Evolutionary conservation across 2,797 vertebrate species (phyloP).

Genomic region (Leptatherina wallacei): DNA sequence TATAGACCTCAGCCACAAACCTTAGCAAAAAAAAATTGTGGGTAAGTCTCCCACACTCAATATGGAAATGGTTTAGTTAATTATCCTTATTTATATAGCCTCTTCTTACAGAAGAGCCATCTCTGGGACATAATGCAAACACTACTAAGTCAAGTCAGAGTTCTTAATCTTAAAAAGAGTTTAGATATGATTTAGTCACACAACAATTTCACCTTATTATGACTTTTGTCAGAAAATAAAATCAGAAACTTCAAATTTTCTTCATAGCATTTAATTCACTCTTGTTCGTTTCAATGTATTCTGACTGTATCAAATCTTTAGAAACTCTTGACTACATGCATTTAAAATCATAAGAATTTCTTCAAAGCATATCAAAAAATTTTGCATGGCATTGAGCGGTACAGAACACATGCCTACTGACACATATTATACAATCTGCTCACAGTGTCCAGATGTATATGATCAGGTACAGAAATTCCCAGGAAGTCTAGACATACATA

Average conservation of each 20-base stretch:
- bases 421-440: slow-evolving; percentile 16
- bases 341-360: neutral
- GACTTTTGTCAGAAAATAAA: no score
- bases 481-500: slow-evolving; percentile 68
- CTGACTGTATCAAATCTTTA: neutral
- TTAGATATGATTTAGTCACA: neutral
- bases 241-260: no score
- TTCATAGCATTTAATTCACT: neutral
- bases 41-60: neutral
- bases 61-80: neutral
- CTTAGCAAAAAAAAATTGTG: neutral
- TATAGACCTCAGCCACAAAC: neutral
- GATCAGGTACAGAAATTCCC: slow-evolving; percentile 55
- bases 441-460: slow-evolving; percentile 35
- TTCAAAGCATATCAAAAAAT: neutral
- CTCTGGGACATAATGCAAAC: neutral
- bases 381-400: neutral
- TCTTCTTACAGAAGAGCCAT: neutral
- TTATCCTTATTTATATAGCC: neutral
- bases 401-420: neutral
- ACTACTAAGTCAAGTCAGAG: neutral
- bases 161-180: neutral
- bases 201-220: neutral
- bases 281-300: neutral
- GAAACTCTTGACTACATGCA: neutral